A percentile compares a stretch with the other conserved stretches of the same genome.
These are phyloP conservation scores for Coranthus polyacanthus DNA, from an alignment of 2,797 vertebrate species.

Conservation along the genomic window DNA sequence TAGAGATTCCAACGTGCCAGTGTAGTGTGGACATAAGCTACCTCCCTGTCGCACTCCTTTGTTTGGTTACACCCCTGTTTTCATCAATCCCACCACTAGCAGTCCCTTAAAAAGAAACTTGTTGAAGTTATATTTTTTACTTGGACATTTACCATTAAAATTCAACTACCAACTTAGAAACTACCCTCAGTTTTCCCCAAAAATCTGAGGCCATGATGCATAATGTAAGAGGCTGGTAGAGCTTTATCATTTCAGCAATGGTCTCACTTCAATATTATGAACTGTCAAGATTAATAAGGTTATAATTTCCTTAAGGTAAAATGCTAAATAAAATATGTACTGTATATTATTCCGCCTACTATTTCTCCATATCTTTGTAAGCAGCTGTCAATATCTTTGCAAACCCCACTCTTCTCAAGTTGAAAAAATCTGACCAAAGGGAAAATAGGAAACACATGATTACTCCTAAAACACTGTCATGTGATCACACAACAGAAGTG, in stretches of 20 bases:
- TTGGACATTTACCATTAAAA: too few species aligned
- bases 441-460: slow-evolving; percentile 10
- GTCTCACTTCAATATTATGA: neutral
- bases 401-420: neutral
- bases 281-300: neutral
- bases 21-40: too few species aligned
- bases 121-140: too few species aligned
- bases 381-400: neutral
- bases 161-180: too few species aligned
- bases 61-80: too few species aligned
- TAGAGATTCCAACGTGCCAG: too few species aligned
- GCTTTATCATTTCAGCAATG: neutral
- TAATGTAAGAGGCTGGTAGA: neutral
- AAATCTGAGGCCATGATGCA: neutral
- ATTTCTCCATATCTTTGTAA: neutral
- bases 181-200: too few species aligned
- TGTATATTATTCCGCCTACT: neutral
- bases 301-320: neutral
- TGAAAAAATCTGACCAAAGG: slow-evolving; percentile 13
- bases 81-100: too few species aligned
- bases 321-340: neutral
- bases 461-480: slow-evolving; percentile 12
- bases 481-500: slow-evolving; percentile 28
- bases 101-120: too few species aligned
- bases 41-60: too few species aligned